Conservation (phyloP, 2,113 vertebrate genomes). For the Cinclus mexicanus region DNA sequence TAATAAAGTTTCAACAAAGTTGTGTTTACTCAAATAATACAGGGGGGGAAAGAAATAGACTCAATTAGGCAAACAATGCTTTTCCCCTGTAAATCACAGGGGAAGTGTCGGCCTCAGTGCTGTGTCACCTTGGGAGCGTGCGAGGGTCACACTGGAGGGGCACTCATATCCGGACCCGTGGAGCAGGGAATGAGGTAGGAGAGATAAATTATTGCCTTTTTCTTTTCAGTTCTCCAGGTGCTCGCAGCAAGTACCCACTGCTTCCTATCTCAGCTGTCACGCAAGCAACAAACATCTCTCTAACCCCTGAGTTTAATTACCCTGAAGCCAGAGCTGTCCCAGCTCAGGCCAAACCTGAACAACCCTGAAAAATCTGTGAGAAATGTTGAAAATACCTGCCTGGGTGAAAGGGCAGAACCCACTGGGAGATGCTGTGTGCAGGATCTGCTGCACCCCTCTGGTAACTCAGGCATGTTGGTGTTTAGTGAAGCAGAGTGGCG, state of each 20-base stretch:
- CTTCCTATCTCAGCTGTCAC: conserved; percentile 7
- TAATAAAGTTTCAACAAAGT: neutral
- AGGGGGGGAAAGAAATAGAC: rapidly evolving
- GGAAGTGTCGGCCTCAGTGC: neutral
- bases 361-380: neutral
- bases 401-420: neutral
- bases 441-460: neutral
- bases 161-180: neutral
- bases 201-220: conserved; percentile 52
- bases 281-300: neutral
- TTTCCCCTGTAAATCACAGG: conserved; percentile 29
- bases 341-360: neutral
- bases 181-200: neutral
- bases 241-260: neutral
- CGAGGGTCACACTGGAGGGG: neutral
- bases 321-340: neutral
- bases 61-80: neutral
- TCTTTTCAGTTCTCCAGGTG: neutral
- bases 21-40: neutral
- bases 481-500: neutral
- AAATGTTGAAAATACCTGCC: neutral
- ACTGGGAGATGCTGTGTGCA: rapidly evolving
- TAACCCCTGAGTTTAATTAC: neutral
- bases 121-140: neutral
- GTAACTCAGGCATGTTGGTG: neutral